Evolutionary conservation across 2,797 vertebrate species (phyloP), one percentile per base, ranked within the genome.

Genomic region (Tenualosa ilisha): DNA sequence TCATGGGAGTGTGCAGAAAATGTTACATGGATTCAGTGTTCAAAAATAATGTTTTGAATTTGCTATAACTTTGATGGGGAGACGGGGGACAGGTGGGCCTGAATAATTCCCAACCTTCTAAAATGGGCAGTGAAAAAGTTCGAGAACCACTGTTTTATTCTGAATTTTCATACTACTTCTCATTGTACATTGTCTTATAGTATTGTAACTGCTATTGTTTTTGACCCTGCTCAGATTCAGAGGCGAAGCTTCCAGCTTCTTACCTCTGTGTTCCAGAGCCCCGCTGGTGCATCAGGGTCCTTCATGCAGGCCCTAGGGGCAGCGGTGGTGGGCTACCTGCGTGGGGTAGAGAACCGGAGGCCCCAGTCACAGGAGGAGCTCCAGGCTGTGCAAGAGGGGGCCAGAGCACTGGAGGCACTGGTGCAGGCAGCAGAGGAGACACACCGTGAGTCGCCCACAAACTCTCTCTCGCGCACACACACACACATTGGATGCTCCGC

Each of bases 261-360:
- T 9, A 93, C 94, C 13, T 96, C 97, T 6, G 93, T 98, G 91
- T 98, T 99, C 87, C 97, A 97, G 92, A 95, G 95, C 90, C 96
- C 93, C 1, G 91, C 91, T 72, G 86, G 81, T 0, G 89, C 97
- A 43, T 94, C 97, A 1, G 94, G 96, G 72, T 95, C 96, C 0
- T 98, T 97, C 85, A 97, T 98, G 91, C 94, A 94, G 88, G 94
- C 95, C 2, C 89, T 98, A 83, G 96, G 96, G 13, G 92, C 95
- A 1, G 89, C 89, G 59, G 91, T 99, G 83, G 91, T 98, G 85
- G 88, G 89, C 65, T 96, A 95, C 89, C 93, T 99, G 3, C 96
- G 97, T 91, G 95, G 93, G 88, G 95, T 95, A 88, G 96, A 97
- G 90, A 94, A 94, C 88, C 92, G 90, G 83, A 96, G 95, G 83